Evolutionary conservation across 1,140 invertebrate genomes (phyloP), one percentile per base, ranked within the genome.

Genomic region (Drosophila sp.): DNA sequence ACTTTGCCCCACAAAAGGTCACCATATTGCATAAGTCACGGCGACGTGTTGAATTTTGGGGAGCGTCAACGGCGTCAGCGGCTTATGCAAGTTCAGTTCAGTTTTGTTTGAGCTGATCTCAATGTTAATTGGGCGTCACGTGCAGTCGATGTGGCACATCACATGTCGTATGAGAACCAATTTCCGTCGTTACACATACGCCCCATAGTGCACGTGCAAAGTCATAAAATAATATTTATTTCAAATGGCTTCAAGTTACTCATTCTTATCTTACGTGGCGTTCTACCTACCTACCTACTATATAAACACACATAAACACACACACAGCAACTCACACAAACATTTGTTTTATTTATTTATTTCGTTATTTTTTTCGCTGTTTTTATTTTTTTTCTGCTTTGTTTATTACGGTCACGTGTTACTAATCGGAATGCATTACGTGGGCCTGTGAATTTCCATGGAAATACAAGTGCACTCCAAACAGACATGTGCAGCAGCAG

Each of bases 321-420:
- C 33, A 17, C 61, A 35, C 69, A 61, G 55, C 29, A 27, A 17
- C 56, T 63, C 69, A 63, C 79, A 41, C 67, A 78, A 64, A 69
- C 38, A 56, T 55, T 68, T 81, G 73, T 72, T 33, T n/a, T 32
- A 30, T 29, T 32, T 64, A 25, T 66, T 62, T 63, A 61, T 23
- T 27, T 29, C 17, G 5, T 67, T 41, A 2, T 72, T 35, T 38
- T 30, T 60, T 69, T 41, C 32, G 17, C 11, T 27, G 32, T 27
- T 54, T 41, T 62, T 56, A 56, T 63, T 33, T 70, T 35, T 60
- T 29, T 6, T 54, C 60, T 62, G 32, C 80, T 81, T 76, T 74
- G 30, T 54, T 63, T 44, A 47, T 63, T 80, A 67, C 65, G 57
- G 79, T 82, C 83, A 86, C 83, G 83, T 86, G 83, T 79, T 57